These are phyloP conservation scores for Scaptomyza montana DNA, from an alignment of 1,140 invertebrate genomes.

Conservation along the genomic window DNA sequence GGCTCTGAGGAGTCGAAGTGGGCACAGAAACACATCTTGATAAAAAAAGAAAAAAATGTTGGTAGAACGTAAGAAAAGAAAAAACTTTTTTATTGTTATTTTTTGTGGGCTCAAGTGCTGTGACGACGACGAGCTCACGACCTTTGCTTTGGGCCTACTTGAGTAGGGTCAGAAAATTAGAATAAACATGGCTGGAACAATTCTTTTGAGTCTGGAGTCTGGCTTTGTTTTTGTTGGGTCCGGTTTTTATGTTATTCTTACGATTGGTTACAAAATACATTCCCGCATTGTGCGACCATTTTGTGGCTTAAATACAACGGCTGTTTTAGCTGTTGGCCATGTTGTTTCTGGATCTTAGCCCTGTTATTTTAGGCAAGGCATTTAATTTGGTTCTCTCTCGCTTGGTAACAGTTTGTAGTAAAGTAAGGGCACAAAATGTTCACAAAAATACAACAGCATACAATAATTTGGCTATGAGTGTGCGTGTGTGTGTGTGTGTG, in stretches of 20 bases:
- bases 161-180: slow-evolving; percentile 82
- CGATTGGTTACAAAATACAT: slow-evolving; percentile 78
- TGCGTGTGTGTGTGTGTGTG: slow-evolving; percentile 20
- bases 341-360: slow-evolving; percentile 67
- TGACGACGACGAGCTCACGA: slow-evolving; percentile 60
- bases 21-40: slow-evolving; percentile 61
- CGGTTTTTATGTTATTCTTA: slow-evolving; percentile 68
- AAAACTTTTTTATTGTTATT: slow-evolving; percentile 9
- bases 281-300: slow-evolving; percentile 54
- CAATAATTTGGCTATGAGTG: slow-evolving; percentile 30
- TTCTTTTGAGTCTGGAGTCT: slow-evolving; percentile 26
- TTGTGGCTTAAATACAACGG: slow-evolving; percentile 37
- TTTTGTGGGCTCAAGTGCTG: slow-evolving; percentile 64
- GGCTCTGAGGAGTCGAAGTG: slow-evolving; percentile 37
- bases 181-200: slow-evolving; percentile 77
- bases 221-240: slow-evolving; percentile 20
- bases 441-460: neutral
- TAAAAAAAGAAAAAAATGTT: slow-evolving; percentile 44
- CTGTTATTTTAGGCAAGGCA: slow-evolving; percentile 72
- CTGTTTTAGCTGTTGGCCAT: slow-evolving; percentile 58
- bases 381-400: slow-evolving; percentile 53
- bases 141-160: slow-evolving; percentile 67
- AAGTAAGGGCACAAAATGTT: slow-evolving; percentile 30
- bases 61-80: slow-evolving; percentile 22
- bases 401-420: slow-evolving; percentile 74